Conservation (phyloP, 2,797 vertebrate genomes). For the Adrianichthys oophorus region DNA sequence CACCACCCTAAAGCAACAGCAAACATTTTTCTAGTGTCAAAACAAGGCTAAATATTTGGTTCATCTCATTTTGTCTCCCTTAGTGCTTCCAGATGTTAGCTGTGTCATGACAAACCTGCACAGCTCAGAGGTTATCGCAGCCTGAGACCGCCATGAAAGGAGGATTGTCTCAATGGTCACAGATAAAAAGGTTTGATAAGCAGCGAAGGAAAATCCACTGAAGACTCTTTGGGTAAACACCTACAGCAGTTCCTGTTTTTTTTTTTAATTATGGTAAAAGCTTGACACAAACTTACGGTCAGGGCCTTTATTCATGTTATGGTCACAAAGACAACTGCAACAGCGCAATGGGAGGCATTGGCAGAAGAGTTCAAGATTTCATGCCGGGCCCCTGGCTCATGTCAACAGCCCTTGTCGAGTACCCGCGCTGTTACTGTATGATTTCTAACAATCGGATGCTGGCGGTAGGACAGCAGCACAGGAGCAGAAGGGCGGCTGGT, state of each 20-base stretch:
- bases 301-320: slow-evolving; percentile 23
- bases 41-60: slow-evolving; percentile 51
- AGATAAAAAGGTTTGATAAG: slow-evolving; percentile 55
- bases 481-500: no score
- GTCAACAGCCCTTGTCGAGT: no score
- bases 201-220: slow-evolving; percentile 5
- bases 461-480: no score
- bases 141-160: slow-evolving; percentile 38
- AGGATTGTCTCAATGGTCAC: slow-evolving; percentile 27
- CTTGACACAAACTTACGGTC: slow-evolving; percentile 58
- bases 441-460: no score
- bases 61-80: slow-evolving; percentile 28
- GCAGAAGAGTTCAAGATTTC: no score
- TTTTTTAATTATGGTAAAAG: slow-evolving; percentile 26
- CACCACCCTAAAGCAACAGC: slow-evolving; percentile 18
- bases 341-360: no score
- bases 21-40: slow-evolving; percentile 48
- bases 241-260: slow-evolving; percentile 35
- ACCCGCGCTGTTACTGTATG: no score
- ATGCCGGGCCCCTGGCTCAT: no score
- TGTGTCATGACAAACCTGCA: slow-evolving; percentile 33
- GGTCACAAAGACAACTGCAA: no score
- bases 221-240: slow-evolving; percentile 1
- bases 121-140: slow-evolving; percentile 55
- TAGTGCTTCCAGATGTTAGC: slow-evolving; percentile 39